Evolutionary conservation across 2,797 vertebrate genomes (phyloP), one percentile per base, ranked within the genome.

Genomic region (Squalus acanthias): DNA sequence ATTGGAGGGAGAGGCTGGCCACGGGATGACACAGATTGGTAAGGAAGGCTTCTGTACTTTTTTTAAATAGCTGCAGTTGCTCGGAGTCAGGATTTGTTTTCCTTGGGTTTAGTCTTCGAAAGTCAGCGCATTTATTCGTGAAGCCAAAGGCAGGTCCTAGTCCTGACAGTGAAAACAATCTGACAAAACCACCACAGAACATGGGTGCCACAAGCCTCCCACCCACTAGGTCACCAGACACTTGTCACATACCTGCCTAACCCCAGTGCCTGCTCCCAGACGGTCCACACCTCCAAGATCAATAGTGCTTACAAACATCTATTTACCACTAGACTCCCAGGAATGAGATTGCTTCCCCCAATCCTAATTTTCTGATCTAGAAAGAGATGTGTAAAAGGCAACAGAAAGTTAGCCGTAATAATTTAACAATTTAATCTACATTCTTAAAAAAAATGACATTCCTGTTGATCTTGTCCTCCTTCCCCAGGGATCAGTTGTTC

Each of bases 1-100:
- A 50, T 95, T 57, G 94, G 94, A 74, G 94, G 94, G 26, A 53
- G 17, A 74, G 94, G 94, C 10, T 95, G 94, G 94, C 94, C 94
- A 53, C 69, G 69, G 50, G 94, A 95, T 57, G 1, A 13, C 33
- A 95, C 94, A 50, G 94, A 95, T 74, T 95, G 94, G 94, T 95
- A 74, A 95, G 94, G 29, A 53, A 74, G 50, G 13, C 69, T 93
- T 3, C 33, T 67, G 15, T 67, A 46, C 63, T 46, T 82, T 82
- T 46, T 82, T 46, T 39, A 82, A 46, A 82, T 57, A 5, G 46
- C 65, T 46, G 33, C 13, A 93, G n/a, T 46, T 46, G 39, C 91
- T 46, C 10, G 15, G 63, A 17, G 65, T 22, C 15, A 7, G 85
- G 20, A 46, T 69, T 93, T 93, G 63, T 67, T 93, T n/a, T n/a